A percentile compares a stretch with the other conserved stretches of the same genome.
phyloP scores from a whole-genome alignment of 2,888 invertebrate species.

The Protonemura montana region DNA sequence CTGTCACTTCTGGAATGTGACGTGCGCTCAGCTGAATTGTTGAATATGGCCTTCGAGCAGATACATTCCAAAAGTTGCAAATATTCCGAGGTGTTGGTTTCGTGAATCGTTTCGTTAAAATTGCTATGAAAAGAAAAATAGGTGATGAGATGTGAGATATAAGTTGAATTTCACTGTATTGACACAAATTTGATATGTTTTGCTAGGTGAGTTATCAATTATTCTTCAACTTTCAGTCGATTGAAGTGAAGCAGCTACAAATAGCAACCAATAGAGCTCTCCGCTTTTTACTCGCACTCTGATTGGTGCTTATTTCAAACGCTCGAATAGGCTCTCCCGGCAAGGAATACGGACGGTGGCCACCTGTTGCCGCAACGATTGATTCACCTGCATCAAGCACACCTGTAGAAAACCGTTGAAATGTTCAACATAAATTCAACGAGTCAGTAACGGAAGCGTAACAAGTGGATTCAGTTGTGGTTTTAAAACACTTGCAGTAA shows the following conservation, averaged over 20 bases:
- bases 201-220: too few species aligned
- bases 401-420: conserved; percentile 1
- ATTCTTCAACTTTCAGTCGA: too few species aligned
- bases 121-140: too few species aligned
- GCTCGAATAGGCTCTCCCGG: neutral
- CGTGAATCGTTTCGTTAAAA: too few species aligned
- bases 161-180: too few species aligned
- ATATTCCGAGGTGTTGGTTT: too few species aligned
- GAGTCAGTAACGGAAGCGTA: neutral
- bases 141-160: too few species aligned
- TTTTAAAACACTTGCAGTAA: neutral
- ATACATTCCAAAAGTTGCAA: too few species aligned
- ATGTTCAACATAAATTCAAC: neutral
- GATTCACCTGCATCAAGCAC: neutral
- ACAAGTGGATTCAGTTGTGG: neutral
- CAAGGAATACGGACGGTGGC: neutral
- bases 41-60: neutral
- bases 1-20: neutral
- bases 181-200: too few species aligned
- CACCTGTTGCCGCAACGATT: neutral
- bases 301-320: neutral
- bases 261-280: neutral
- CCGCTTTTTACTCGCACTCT: neutral
- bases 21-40: neutral
- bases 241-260: too few species aligned